Evolutionary conservation across 2,113 vertebrate genomes (phyloP).

Genomic region (Oncorhynchus clarkii): DNA sequence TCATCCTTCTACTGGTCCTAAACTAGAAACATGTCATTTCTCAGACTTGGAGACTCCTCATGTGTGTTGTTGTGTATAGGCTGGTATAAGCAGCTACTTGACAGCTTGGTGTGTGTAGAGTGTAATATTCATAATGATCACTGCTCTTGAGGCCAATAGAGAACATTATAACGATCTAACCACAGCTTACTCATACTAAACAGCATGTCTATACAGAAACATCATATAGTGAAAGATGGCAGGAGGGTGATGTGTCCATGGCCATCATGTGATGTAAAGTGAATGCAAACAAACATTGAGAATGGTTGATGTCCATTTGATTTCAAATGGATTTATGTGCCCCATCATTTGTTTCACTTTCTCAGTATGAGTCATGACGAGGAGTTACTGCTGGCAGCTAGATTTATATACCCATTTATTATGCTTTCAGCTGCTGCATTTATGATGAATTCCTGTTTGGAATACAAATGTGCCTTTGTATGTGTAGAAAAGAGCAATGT

Average conservation of each 20-base stretch:
- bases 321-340: conserved; percentile 54
- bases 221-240: no score
- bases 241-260: no score
- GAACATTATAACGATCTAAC: conserved; percentile 4
- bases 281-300: conserved; percentile 15
- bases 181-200: neutral
- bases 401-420: conserved; percentile 61
- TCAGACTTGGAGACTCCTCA: neutral
- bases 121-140: neutral
- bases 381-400: conserved; percentile 34
- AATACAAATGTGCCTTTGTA: conserved; percentile 26
- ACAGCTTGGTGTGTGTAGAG: neutral
- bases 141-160: conserved; percentile 6
- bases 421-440: conserved; percentile 41
- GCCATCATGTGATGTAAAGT: no score
- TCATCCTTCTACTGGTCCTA: neutral
- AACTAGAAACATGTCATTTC: conserved; percentile 1
- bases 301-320: conserved; percentile 54
- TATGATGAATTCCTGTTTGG: conserved; percentile 48
- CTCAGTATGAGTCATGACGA: conserved; percentile 45
- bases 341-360: conserved; percentile 42
- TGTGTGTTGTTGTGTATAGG: neutral
- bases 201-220: neutral
- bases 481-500: conserved; percentile 16
- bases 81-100: neutral